Percentiles rank a stretch among this genome's conserved stretches.
Conservation (phyloP, 2,888 invertebrate genomes). For the Schizotus pectinicornis region DNA sequence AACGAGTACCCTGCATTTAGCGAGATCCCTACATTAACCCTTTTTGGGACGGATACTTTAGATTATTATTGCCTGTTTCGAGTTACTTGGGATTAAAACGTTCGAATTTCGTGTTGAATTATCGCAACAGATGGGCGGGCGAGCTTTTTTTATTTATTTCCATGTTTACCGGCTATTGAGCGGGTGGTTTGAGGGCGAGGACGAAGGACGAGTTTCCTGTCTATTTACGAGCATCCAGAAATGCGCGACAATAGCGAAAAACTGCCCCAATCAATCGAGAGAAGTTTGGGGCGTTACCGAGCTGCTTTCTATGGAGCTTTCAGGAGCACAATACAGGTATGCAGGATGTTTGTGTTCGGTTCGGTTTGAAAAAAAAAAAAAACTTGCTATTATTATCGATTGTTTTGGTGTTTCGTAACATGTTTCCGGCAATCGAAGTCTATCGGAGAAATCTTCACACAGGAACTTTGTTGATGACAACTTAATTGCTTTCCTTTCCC, state of each 20-base stretch:
- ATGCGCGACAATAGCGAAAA: slow-evolving; percentile 19
- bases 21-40: slow-evolving; percentile 20
- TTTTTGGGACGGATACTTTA: slow-evolving; percentile 20
- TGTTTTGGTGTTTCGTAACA: too few relatives aligned
- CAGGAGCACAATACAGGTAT: slow-evolving; percentile 23
- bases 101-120: background rate
- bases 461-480: too few relatives aligned
- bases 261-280: slow-evolving; percentile 29
- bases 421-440: too few relatives aligned
- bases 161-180: slow-evolving; percentile 2
- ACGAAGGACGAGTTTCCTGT: slow-evolving; percentile 25
- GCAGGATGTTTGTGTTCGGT: slow-evolving; percentile 21
- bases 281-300: slow-evolving; percentile 30
- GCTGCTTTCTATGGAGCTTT: slow-evolving; percentile 25
- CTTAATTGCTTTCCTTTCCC: too few relatives aligned
- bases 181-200: slow-evolving; percentile 12
- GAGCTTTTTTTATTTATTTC: background rate
- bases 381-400: slow-evolving; percentile 14
- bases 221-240: slow-evolving; percentile 13
- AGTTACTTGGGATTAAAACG: slow-evolving; percentile 7
- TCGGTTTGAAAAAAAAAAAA: slow-evolving; percentile 7
- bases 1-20: slow-evolving; percentile 6
- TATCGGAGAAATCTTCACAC: too few relatives aligned
- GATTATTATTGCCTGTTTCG: slow-evolving; percentile 11
- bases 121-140: background rate